Base-by-base conservation (phyloP, 2,797 vertebrate genomes). In the Decapterus maruadsi region DNA sequence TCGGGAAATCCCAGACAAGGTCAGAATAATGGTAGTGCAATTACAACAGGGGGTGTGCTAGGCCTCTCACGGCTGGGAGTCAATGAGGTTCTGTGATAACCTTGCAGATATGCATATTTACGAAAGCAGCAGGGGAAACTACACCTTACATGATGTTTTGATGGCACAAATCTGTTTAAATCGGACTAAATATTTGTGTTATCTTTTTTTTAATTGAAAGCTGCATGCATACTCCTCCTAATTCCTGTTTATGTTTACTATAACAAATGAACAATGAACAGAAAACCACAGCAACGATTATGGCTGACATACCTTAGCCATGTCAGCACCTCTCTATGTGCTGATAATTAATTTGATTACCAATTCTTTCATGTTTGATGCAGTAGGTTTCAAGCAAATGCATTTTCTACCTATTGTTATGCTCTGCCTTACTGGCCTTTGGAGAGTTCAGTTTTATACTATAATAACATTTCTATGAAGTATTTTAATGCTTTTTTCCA, bases 401-500 rank as follows among this genome's bases (percentile, higher is more conserved):
- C 40, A 29, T 26, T 40, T 42, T 59, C 16, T 26, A 38, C 22
- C n/a, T 60, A 7, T 22, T 55, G 48, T 63, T 38, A 53, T 53
- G 12, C 4, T 60, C n/a, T 16, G 16, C 26, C 36, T 66, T 16
- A 59, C 17, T 19, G 26, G 43, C 58, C 38, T 19, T 9, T 17
- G 29, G 46, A 38, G 40, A 65, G 34, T 22, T 43, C 6, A 58
- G 50, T 13, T 46, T 17, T 45, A 22, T 54, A 9, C 26, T 36
- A 16, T 38, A 55, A 63, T 26, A 55, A 22, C 20, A 29, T 62
- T 57, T 70, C 54, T 4, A 4, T 0, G 54, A 63, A 58, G 57
- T 43, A 74, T 46, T 43, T 62, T 36, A 50, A 67, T 67, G 69
- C 72, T 72, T 51, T 57, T 55, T 72, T 81, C 34, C 34, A 57